phyloP scores from a whole-genome alignment of 2,797 vertebrate genomes.

The Cercopithecus mitis region DNA sequence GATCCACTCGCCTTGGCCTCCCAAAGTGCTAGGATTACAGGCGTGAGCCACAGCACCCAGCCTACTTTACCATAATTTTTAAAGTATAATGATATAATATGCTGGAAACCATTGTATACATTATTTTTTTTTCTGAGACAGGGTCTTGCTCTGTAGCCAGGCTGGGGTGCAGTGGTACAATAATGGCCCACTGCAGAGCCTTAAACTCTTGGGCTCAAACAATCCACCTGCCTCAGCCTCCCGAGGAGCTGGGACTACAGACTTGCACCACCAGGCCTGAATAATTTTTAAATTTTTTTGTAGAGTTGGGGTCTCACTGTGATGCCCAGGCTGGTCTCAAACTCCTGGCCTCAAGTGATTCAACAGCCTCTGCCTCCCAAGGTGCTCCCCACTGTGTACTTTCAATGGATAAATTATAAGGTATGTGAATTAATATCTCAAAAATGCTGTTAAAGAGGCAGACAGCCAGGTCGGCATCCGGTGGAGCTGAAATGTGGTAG shows the following conservation, averaged over 20 bases:
- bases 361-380: neutral
- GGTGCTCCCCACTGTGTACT: neutral
- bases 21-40: neutral
- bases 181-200: neutral
- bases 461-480: neutral
- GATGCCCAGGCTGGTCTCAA: neutral
- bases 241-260: neutral
- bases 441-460: neutral
- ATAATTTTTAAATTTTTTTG: neutral
- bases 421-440: neutral
- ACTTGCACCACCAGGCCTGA: neutral
- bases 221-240: neutral
- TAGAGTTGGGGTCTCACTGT: neutral
- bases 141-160: neutral
- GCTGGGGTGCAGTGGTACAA: neutral
- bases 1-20: neutral
- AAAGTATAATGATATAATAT: neutral
- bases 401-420: neutral
- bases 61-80: neutral
- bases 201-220: neutral
- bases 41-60: neutral
- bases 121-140: neutral
- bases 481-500: neutral
- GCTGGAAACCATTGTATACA: neutral
- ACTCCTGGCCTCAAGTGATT: neutral